phyloP scores from a whole-genome alignment of 64 coral and sea anemone species.

The Platygyra sinensis region DNA sequence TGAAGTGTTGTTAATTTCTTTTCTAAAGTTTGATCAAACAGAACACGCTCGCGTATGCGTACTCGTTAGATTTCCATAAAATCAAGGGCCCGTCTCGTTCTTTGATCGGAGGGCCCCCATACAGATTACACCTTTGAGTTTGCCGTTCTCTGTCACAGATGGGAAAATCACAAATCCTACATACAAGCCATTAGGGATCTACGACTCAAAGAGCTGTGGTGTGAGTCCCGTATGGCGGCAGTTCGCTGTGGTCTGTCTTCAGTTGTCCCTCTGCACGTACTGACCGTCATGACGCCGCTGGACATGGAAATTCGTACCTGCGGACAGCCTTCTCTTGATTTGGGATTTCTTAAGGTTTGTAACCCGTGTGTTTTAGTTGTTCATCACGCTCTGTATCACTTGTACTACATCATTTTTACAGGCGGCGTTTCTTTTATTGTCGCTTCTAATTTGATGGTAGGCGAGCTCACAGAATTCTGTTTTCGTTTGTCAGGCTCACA shows the following conservation, averaged over 20 bases:
- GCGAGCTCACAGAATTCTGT: background rate
- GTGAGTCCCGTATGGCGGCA: slow-evolving; percentile 82
- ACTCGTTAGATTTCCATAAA: background rate
- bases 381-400: background rate
- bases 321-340: slow-evolving; percentile 87
- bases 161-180: slow-evolving; percentile 91
- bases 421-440: no score
- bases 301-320: slow-evolving; percentile 94
- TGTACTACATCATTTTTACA: background rate
- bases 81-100: background rate
- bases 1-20: no score
- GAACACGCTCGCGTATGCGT: no score
- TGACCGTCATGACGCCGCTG: slow-evolving; percentile 74
- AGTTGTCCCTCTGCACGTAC: slow-evolving; percentile 86
- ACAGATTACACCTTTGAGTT: background rate
- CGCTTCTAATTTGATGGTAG: no score
- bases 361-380: background rate
- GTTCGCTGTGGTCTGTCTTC: slow-evolving; percentile 85
- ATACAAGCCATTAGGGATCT: slow-evolving; percentile 77
- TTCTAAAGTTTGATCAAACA: no score
- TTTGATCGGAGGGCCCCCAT: background rate
- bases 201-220: slow-evolving; percentile 78
- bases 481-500: slow-evolving; percentile 70
- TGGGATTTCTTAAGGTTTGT: slow-evolving; percentile 93
- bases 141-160: slow-evolving; percentile 35